These are phyloP conservation scores for Buathra laborator DNA, from an alignment of 2,888 invertebrate genomes.

Conservation along the genomic window DNA sequence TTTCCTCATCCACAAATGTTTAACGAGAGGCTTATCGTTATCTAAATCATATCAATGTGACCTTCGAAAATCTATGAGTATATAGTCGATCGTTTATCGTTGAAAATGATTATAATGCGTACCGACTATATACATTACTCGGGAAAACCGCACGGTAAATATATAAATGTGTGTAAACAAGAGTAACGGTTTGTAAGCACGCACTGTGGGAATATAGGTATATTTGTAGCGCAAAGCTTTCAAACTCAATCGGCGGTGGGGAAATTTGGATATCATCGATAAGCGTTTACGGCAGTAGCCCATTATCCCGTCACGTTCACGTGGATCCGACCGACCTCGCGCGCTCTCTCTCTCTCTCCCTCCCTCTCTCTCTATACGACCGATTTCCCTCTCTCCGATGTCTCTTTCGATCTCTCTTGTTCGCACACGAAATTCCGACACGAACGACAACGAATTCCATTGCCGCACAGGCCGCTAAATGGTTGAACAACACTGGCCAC, in stretches of 20 bases:
- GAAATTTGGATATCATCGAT: constrained; percentile 67
- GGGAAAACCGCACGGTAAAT: constrained; percentile 33
- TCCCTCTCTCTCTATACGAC: background rate
- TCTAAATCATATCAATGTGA: constrained; percentile 53
- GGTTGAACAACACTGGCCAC: constrained; percentile 44
- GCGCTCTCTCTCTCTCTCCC: background rate
- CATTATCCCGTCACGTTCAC: constrained; percentile 62
- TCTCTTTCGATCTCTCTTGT: background rate
- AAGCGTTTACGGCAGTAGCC: constrained; percentile 60
- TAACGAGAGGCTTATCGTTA: background rate
- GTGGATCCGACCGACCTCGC: constrained; percentile 11
- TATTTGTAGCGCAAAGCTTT: constrained; percentile 34
- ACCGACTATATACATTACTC: constrained; percentile 8
- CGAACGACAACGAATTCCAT: constrained; percentile 66
- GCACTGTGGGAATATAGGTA: background rate
- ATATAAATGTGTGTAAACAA: constrained; percentile 45
- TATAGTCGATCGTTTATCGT: constrained; percentile 53
- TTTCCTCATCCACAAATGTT: background rate
- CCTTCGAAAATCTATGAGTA: background rate
- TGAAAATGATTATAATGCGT: constrained; percentile 54
- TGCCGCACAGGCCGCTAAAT: constrained; percentile 62
- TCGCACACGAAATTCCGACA: constrained; percentile 47
- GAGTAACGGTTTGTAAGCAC: constrained; percentile 42
- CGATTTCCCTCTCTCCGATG: background rate
- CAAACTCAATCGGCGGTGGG: constrained; percentile 49